phyloP scores from a whole-genome alignment of 2,113 vertebrate species.

The Heterotis niloticus region DNA sequence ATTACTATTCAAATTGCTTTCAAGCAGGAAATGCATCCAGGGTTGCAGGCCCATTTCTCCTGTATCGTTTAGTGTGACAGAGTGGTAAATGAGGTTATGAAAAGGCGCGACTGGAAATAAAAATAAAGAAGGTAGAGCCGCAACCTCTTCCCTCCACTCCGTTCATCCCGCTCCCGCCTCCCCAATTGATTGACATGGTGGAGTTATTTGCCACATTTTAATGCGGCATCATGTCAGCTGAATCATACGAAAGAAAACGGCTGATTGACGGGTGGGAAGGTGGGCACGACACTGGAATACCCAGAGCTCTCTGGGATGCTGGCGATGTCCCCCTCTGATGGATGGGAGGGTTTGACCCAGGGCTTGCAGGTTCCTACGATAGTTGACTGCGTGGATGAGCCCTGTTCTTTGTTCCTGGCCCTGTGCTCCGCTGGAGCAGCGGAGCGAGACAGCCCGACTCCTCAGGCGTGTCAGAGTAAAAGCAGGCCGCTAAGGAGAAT shows the following conservation, averaged over 20 bases:
- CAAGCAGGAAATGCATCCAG: neutral
- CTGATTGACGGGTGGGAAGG: constrained; percentile 55
- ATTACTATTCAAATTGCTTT: constrained; percentile 18
- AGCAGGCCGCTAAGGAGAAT: constrained; percentile 54
- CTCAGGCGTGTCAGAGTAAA: constrained; percentile 62
- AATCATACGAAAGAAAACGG: constrained; percentile 53
- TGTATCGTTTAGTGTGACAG: constrained; percentile 25
- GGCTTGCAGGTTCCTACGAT: constrained; percentile 55
- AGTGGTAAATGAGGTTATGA: constrained; percentile 23
- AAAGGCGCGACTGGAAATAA: neutral
- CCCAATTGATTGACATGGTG: constrained; percentile 49
- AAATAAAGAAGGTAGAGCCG: neutral
- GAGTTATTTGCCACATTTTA: constrained; percentile 58
- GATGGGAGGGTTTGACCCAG: constrained; percentile 71
- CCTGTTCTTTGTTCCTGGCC: neutral
- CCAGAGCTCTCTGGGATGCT: constrained; percentile 42
- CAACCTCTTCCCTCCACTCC: neutral
- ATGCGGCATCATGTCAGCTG: constrained; percentile 54
- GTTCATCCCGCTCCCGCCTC: constrained; percentile 20
- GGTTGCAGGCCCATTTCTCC: constrained; percentile 15
- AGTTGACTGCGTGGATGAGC: constrained; percentile 49
- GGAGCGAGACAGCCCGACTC: constrained; percentile 36
- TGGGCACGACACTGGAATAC: constrained; percentile 56
- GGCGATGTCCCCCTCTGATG: constrained; percentile 57
- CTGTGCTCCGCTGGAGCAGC: constrained; percentile 14